phyloP scores from a whole-genome alignment of 2,113 vertebrate species.

The Holacanthus passer region DNA sequence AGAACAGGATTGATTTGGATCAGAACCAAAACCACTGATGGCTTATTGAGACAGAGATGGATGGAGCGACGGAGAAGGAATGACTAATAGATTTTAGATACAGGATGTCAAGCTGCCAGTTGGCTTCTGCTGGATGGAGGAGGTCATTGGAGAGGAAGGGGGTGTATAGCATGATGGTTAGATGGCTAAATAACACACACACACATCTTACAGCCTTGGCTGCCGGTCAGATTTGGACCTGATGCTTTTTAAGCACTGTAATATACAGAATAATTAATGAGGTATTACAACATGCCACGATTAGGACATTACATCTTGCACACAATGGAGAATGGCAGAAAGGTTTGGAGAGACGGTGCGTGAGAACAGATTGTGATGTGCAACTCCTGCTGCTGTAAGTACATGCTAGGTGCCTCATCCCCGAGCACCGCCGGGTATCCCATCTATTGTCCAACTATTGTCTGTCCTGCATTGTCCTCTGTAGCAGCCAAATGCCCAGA shows the following conservation, averaged over 20 bases:
- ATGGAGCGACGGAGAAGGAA: conserved; percentile 71
- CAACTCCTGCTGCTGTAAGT: conserved; percentile 55
- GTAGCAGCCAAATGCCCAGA: conserved; percentile 73
- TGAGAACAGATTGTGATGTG: conserved; percentile 25
- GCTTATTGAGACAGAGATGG: conserved; percentile 80
- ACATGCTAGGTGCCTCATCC: conserved; percentile 58
- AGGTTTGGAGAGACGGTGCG: conserved; percentile 30
- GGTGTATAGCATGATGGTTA: not conserved
- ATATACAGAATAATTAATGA: conserved; percentile 41
- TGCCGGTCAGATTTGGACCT: conserved; percentile 41
- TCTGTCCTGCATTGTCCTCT: conserved; percentile 74
- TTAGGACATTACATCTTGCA: conserved; percentile 42
- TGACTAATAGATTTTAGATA: conserved; percentile 81
- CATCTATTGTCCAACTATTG: conserved; percentile 73
- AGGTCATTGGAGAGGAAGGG: conserved; percentile 52
- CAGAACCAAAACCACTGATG: conserved; percentile 82
- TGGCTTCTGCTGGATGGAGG: conserved; percentile 66
- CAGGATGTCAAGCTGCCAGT: conserved; percentile 72
- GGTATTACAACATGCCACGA: conserved; percentile 36
- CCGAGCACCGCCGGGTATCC: conserved; percentile 53
- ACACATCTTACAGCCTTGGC: conserved; percentile 40
- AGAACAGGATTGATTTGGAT: conserved; percentile 83
- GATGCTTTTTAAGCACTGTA: conserved; percentile 49
- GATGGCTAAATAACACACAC: conserved; percentile 9
- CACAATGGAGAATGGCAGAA: conserved; percentile 41